A percentile compares a stretch with the other conserved stretches of the same genome.
Conservation (phyloP, 2,888 invertebrate species). For the Archaeoteleia sp. region DNA sequence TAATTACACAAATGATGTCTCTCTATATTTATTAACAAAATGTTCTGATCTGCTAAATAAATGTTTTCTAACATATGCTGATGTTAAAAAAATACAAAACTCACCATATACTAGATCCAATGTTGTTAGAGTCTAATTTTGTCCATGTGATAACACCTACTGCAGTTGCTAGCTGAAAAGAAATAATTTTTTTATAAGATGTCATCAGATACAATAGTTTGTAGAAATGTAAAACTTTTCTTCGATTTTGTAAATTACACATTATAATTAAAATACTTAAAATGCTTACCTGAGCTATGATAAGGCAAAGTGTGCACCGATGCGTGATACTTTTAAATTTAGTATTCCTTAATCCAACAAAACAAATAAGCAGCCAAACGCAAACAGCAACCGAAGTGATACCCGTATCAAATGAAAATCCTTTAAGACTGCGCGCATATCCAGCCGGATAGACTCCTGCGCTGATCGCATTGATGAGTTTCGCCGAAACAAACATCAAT, state of each 20-base stretch:
- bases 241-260: too few species aligned
- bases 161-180: slow-evolving; percentile 62
- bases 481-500: slow-evolving; percentile 95
- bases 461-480: slow-evolving; percentile 81
- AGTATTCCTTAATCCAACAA: slow-evolving; percentile 80
- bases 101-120: slow-evolving; percentile 61
- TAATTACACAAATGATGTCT: too few species aligned
- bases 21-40: too few species aligned
- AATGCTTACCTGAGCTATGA: slow-evolving; percentile 84
- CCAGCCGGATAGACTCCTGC: slow-evolving; percentile 79
- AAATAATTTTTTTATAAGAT: too few species aligned
- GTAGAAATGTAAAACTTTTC: too few species aligned
- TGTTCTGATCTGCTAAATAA: too few species aligned
- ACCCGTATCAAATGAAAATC: slow-evolving; percentile 89
- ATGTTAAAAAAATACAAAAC: too few species aligned
- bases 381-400: slow-evolving; percentile 86
- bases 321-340: slow-evolving; percentile 88
- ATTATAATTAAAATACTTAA: slow-evolving; percentile 11
- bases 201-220: too few species aligned
- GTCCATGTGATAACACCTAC: slow-evolving; percentile 71
- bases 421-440: slow-evolving; percentile 85
- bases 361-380: slow-evolving; percentile 86
- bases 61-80: too few species aligned
- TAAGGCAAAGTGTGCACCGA: slow-evolving; percentile 85
- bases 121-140: slow-evolving; percentile 58